Percentiles rank a stretch among this genome's conserved stretches.
Evolutionary conservation across 2,888 invertebrate species (phyloP).

Genomic region (Drosophila infuscata): DNA sequence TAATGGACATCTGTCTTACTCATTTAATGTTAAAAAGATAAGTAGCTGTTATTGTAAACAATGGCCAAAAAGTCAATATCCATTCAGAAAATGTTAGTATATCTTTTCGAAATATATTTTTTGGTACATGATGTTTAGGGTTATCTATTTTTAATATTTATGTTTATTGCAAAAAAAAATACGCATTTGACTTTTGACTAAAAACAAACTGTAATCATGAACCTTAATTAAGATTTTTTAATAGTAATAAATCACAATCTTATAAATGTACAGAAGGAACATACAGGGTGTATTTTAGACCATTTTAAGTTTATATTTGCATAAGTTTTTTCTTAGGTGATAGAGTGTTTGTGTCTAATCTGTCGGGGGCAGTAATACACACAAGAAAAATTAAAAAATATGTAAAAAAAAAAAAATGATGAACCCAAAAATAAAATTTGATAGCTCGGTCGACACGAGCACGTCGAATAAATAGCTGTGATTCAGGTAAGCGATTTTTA

Average conservation of each 20-base stretch:
- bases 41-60: background rate
- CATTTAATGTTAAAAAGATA: background rate
- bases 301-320: background rate
- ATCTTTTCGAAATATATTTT: background rate
- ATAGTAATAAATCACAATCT: background rate
- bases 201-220: background rate
- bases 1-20: background rate
- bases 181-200: too few species aligned
- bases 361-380: conserved; percentile 4
- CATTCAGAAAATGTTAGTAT: background rate
- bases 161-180: background rate
- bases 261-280: background rate
- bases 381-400: background rate
- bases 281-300: background rate
- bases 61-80: background rate
- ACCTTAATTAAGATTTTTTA: background rate
- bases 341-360: conserved; percentile 1
- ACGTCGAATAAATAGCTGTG: conserved; percentile 11
- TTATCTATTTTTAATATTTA: background rate
- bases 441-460: conserved; percentile 13
- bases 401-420: background rate
- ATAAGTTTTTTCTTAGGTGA: background rate
- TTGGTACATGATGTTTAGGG: background rate
- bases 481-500: conserved; percentile 59
- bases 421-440: conserved; percentile 15